These are phyloP conservation scores for Sula dactylatra DNA, from an alignment of 2,113 vertebrate species.

Conservation along the genomic window DNA sequence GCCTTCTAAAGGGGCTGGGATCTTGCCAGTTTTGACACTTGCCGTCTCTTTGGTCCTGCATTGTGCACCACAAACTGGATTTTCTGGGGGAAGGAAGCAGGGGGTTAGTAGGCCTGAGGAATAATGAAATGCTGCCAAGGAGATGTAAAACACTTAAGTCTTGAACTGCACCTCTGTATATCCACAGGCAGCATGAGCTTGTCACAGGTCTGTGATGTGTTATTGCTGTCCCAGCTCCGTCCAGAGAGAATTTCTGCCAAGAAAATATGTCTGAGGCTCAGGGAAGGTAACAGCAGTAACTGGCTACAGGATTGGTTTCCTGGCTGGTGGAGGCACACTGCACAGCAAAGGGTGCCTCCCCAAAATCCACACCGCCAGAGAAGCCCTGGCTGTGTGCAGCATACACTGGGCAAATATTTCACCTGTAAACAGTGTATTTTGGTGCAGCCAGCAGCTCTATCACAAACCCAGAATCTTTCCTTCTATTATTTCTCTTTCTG, in stretches of 20 bases:
- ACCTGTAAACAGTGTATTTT: neutral
- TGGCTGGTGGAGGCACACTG: neutral
- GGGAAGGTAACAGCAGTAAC: neutral
- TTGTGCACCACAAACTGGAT: neutral
- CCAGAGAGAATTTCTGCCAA: neutral
- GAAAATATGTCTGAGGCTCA: neutral
- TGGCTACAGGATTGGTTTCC: neutral
- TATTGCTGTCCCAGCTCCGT: neutral
- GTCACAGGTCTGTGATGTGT: neutral
- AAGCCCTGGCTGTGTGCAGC: neutral
- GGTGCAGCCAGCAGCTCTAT: neutral
- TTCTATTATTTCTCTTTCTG: neutral
- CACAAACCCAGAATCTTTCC: constrained; percentile 3
- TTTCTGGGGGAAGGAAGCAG: neutral
- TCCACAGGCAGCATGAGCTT: neutral
- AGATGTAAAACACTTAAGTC: neutral
- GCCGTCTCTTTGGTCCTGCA: neutral
- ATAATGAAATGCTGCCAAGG: neutral
- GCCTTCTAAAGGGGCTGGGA: neutral
- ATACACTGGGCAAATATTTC: neutral
- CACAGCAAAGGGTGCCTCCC: neutral
- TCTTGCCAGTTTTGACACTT: neutral
- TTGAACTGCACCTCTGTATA: neutral
- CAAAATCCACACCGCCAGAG: neutral
- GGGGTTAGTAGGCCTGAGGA: neutral